A percentile compares a stretch with the other conserved stretches of the same genome.
These are phyloP conservation scores for Drosophila rhopaloa DNA, from an alignment of 1,140 invertebrate species.

Conservation along the genomic window DNA sequence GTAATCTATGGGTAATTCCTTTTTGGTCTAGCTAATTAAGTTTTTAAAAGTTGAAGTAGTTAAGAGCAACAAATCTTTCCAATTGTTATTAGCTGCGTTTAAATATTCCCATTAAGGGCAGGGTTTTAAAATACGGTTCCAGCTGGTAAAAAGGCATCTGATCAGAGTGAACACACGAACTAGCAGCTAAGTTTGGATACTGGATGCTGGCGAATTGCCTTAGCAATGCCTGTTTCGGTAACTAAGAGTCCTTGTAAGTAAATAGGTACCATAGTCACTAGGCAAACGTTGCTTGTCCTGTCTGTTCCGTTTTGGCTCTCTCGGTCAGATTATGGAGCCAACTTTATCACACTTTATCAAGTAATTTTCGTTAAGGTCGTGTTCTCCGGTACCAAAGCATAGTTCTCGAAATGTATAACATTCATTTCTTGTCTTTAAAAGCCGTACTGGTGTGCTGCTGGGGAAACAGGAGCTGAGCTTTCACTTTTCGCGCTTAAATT, in stretches of 20 bases:
- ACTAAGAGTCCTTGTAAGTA: constrained; percentile 8
- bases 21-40: too few species aligned
- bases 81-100: too few species aligned
- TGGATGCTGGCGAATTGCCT: constrained; percentile 35
- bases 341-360: constrained; percentile 69
- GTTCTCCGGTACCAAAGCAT: constrained; percentile 51
- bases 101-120: background rate
- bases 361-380: constrained; percentile 51
- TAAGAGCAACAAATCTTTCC: too few species aligned
- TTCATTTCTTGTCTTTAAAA: constrained; percentile 62
- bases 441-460: constrained; percentile 16
- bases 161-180: constrained; percentile 3
- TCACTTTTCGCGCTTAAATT: constrained; percentile 70
- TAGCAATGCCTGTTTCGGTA: constrained; percentile 31
- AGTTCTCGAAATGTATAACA: constrained; percentile 64
- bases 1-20: too few species aligned
- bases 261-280: background rate
- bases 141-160: background rate
- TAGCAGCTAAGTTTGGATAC: constrained; percentile 16
- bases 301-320: constrained; percentile 49
- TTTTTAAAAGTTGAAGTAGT: too few species aligned
- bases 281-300: constrained; percentile 13
- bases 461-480: constrained; percentile 52
- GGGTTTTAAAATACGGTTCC: background rate
- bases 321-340: constrained; percentile 52